These are phyloP conservation scores for Aplochiton taeniatus DNA, from an alignment of 2,797 vertebrate genomes.

Conservation along the genomic window DNA sequence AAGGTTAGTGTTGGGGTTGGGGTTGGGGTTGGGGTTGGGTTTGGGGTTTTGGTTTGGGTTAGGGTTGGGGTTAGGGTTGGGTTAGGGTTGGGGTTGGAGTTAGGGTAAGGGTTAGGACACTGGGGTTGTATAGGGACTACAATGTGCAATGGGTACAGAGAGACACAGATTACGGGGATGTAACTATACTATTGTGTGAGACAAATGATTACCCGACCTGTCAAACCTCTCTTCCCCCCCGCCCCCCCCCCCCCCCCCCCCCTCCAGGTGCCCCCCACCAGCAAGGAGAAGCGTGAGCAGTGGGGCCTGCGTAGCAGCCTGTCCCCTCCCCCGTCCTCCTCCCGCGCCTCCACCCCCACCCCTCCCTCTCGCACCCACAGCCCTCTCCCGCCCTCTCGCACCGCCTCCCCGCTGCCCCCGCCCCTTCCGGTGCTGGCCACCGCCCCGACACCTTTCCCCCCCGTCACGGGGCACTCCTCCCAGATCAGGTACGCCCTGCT, in stretches of 20 bases:
- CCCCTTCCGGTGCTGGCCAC: constrained; percentile 68
- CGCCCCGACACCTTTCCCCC: constrained; percentile 60
- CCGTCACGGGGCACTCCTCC: constrained; percentile 44
- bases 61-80: too few species aligned
- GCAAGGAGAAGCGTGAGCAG: constrained; percentile 73
- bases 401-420: constrained; percentile 62
- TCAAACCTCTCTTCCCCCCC: neutral
- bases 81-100: too few species aligned
- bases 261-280: constrained; percentile 55
- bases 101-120: too few species aligned
- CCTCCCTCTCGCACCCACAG: constrained; percentile 60
- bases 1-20: too few species aligned
- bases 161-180: too few species aligned
- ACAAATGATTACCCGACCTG: too few species aligned
- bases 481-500: too few species aligned
- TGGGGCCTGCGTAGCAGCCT: constrained; percentile 72
- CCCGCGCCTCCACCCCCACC: constrained; percentile 61
- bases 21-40: too few species aligned
- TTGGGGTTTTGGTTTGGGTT: too few species aligned
- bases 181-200: too few species aligned
- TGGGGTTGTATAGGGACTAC: too few species aligned
- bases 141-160: too few species aligned
- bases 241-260: neutral
- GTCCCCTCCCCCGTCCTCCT: constrained; percentile 70
- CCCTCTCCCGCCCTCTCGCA: constrained; percentile 32